Evolutionary conservation across 2,113 vertebrate species (phyloP).

Genomic region (Otocyon megalotis): DNA sequence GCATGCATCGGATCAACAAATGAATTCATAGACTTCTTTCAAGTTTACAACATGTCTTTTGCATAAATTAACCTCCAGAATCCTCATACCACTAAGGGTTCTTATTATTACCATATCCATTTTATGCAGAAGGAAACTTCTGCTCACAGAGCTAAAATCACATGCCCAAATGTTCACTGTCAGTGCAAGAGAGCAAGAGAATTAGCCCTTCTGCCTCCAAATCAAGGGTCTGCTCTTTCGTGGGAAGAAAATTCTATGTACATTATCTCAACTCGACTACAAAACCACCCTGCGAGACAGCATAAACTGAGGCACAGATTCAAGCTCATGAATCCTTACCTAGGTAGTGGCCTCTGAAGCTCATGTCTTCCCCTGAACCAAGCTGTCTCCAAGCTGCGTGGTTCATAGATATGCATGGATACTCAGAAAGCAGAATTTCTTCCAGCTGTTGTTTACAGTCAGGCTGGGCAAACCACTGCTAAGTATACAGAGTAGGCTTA

Average conservation of each 20-base stretch:
- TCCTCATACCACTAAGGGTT: not conserved
- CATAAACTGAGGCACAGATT: not conserved
- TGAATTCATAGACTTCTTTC: not conserved
- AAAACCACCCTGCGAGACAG: not conserved
- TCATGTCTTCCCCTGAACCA: not conserved
- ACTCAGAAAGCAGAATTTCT: constrained; percentile 35
- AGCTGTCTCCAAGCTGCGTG: not conserved
- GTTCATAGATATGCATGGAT: not conserved
- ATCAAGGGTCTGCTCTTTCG: not conserved
- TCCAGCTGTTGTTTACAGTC: constrained; percentile 37
- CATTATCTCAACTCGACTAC: not conserved
- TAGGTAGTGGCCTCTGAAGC: not conserved
- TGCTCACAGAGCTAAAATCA: not conserved
- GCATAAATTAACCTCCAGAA: not conserved
- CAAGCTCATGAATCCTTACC: not conserved
- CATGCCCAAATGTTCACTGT: not conserved
- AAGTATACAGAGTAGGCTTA: not conserved
- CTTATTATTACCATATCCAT: not conserved
- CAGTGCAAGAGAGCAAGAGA: not conserved
- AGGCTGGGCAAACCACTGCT: not conserved
- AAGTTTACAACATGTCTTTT: not conserved
- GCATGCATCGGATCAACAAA: not conserved
- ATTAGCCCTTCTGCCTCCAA: not conserved
- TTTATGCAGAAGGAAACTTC: not conserved
- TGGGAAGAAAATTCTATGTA: not conserved